Evolutionary conservation across 2,888 invertebrate species (phyloP), one percentile per base, ranked within the genome.

Genomic region (Empis livida): DNA sequence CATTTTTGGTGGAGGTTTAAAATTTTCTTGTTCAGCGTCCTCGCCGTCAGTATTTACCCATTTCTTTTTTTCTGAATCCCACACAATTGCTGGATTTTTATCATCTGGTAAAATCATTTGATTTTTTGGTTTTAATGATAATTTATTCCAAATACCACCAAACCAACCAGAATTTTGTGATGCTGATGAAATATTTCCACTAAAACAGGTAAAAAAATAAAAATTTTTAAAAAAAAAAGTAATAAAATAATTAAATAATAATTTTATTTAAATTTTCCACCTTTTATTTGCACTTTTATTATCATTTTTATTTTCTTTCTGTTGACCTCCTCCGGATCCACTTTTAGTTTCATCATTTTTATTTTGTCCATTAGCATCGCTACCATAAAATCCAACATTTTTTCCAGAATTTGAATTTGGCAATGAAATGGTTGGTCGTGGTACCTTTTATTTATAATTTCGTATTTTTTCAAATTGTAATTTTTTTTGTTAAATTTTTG

Each of bases 81-180:
- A 95, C 46, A 94, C 86, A 74, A 94, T 94, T 53, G 85, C 73
- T 53, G 91, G 92, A 73, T 94, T 86, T 67, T 84, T 92, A 71
- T 95, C 94, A 71, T 94, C 93, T 1, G 95, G 94, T 56, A 95
- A 74, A 62, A 87, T 92, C 91, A 93, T 93, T 75, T 93, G 92
- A 75, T 92, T 93, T 71, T 88, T 90, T 41, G 87, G 82, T 56
- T 85, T 84, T 46, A 85, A 75, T 16, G 86, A 77, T 49, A 91
- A 74, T 69, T 87, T 88, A 67, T 80, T 86, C 73, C 88, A 86
- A 58, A 92, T 76, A 44, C 90, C 89, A 52, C 89, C 89, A 61
- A 93, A 83, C 88, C 92, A 91, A 47, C 88, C 82, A 11, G 66
- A 61, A 57, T 68, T 67, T 53, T 63, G 61, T 14, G 27, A 30